A percentile compares a stretch with the other conserved stretches of the same genome.
phyloP scores from a whole-genome alignment of 23 tunicate species.

The Ascidia mentula region DNA sequence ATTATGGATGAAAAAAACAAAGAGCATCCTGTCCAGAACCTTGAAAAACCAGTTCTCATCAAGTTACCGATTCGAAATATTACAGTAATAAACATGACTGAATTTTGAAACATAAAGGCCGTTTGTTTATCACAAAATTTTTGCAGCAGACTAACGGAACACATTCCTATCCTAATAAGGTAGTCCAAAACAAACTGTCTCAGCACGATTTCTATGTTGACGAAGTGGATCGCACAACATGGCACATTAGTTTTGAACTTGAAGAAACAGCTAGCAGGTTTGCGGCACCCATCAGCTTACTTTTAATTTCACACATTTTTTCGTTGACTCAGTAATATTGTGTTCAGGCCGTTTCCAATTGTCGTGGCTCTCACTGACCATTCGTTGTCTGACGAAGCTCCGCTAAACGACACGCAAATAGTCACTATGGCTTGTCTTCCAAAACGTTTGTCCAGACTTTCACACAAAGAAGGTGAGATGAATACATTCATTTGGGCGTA shows the following conservation, averaged over 20 bases:
- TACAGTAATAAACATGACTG: background rate
- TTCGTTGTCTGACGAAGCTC: constrained; percentile 5
- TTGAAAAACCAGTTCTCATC: constrained; percentile 22
- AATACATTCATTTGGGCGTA: no score
- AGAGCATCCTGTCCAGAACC: background rate
- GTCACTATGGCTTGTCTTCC: background rate
- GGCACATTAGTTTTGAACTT: background rate
- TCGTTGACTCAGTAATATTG: background rate
- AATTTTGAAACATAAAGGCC: background rate
- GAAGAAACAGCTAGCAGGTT: background rate
- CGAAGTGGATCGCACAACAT: background rate
- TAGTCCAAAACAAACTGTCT: background rate
- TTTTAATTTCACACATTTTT: background rate
- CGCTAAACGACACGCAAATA: constrained; percentile 14
- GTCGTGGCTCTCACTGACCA: background rate
- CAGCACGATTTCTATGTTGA: constrained; percentile 1
- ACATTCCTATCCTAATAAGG: background rate
- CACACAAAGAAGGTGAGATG: no score
- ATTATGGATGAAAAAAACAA: background rate
- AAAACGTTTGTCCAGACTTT: background rate
- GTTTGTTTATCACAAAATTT: no score
- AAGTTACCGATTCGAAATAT: constrained; percentile 20
- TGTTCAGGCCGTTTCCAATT: constrained; percentile 14
- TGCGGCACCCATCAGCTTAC: background rate
- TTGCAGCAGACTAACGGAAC: background rate